Evolutionary conservation across 2,113 vertebrate species (phyloP).

Genomic region (Amazona guildingii): DNA sequence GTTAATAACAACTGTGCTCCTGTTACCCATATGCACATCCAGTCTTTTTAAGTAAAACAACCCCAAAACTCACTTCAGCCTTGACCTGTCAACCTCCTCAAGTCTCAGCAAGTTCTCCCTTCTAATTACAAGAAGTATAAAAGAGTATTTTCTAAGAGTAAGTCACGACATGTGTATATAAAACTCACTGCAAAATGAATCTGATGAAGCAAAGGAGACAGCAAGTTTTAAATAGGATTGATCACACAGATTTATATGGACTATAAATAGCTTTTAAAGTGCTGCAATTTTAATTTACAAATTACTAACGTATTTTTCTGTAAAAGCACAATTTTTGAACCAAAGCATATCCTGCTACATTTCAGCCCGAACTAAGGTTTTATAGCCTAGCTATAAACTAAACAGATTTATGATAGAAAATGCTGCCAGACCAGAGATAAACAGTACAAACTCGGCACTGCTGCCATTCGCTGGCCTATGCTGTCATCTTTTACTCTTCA

Average conservation of each 20-base stretch:
- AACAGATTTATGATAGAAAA: constrained; percentile 10
- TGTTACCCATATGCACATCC: background rate
- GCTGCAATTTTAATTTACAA: background rate
- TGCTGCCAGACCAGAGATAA: background rate
- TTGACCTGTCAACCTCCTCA: background rate
- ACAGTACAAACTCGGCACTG: background rate
- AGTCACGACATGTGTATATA: background rate
- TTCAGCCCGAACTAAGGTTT: constrained; percentile 1
- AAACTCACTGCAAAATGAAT: background rate
- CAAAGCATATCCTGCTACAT: background rate
- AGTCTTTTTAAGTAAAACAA: background rate
- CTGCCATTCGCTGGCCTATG: constrained; percentile 13
- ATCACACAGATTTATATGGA: background rate
- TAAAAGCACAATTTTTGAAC: background rate
- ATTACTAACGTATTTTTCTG: background rate
- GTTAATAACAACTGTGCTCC: background rate
- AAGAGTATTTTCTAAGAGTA: background rate
- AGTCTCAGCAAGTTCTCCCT: background rate
- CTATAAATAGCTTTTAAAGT: background rate
- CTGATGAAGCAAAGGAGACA: background rate
- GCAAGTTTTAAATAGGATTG: background rate
- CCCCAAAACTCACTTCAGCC: background rate
- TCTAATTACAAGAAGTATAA: background rate
- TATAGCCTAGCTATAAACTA: constrained; percentile 5
- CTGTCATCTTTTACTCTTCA: background rate